phyloP scores from a whole-genome alignment of 1,140 invertebrate genomes.

The Drosophila nannoptera region DNA sequence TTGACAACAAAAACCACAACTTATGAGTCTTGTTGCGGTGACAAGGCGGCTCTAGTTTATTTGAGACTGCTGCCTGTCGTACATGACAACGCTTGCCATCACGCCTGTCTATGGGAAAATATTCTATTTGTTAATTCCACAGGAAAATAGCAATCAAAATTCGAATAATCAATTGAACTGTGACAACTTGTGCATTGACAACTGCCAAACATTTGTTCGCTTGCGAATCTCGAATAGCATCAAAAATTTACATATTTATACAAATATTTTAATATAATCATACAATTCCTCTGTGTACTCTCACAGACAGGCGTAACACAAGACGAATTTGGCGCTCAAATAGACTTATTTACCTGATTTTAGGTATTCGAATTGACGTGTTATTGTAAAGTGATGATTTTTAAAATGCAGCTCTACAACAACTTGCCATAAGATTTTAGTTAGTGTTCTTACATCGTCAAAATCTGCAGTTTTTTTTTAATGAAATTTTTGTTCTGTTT shows the following conservation, averaged over 20 bases:
- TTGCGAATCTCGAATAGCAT: slow-evolving; percentile 28
- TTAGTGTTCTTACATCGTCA: slow-evolving; percentile 30
- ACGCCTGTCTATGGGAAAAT: slow-evolving; percentile 28
- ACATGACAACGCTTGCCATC: slow-evolving; percentile 40
- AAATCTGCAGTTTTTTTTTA: slow-evolving; percentile 45
- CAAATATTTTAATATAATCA: slow-evolving; percentile 1
- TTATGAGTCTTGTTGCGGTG: slow-evolving; percentile 65
- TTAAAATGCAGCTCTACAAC: slow-evolving; percentile 56
- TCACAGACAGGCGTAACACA: slow-evolving; percentile 50
- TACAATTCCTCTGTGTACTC: slow-evolving; percentile 7
- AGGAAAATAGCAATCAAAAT: slow-evolving; percentile 15
- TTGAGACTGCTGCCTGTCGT: slow-evolving; percentile 38
- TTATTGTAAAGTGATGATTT: slow-evolving; percentile 63
- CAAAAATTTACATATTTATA: slow-evolving; percentile 2
- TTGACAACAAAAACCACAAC: slow-evolving; percentile 49
- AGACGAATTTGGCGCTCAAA: slow-evolving; percentile 77
- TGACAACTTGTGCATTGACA: slow-evolving; percentile 20
- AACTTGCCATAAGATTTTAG: slow-evolving; percentile 62
- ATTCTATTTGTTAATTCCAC: slow-evolving; percentile 33
- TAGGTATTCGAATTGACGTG: slow-evolving; percentile 64
- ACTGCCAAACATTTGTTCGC: slow-evolving; percentile 15
- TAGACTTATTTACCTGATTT: slow-evolving; percentile 76
- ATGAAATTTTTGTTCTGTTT: slow-evolving; percentile 41
- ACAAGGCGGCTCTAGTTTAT: slow-evolving; percentile 38
- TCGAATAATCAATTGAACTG: slow-evolving; percentile 19